These are phyloP conservation scores for Meloidogyne hapla DNA, from an alignment of 1,140 invertebrate genomes.

Conservation along the genomic window DNA sequence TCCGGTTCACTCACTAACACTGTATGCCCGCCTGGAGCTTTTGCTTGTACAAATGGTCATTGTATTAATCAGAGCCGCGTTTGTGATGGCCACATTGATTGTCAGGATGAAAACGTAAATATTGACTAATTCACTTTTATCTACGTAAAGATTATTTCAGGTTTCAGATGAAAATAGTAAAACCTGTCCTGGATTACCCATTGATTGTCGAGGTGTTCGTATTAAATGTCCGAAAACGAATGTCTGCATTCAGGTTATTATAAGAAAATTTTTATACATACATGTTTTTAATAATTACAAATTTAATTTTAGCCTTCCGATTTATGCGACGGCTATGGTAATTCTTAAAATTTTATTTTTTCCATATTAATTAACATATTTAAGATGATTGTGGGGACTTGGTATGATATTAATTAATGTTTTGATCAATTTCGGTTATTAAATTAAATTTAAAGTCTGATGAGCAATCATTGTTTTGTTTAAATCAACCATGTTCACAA, in stretches of 20 bases:
- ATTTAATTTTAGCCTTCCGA: slow-evolving; percentile 44
- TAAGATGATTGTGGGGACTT: slow-evolving; percentile 42
- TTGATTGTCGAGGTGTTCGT: slow-evolving; percentile 62
- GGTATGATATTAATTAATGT: neutral
- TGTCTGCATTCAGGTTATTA: slow-evolving; percentile 57
- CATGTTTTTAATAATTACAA: no score
- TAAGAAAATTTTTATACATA: neutral
- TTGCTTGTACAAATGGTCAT: slow-evolving; percentile 84
- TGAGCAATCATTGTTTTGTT: slow-evolving; percentile 60
- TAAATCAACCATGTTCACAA: slow-evolving; percentile 57
- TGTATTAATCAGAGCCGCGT: slow-evolving; percentile 63
- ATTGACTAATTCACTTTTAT: neutral
- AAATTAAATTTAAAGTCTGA: slow-evolving; percentile 45
- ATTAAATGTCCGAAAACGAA: slow-evolving; percentile 61
- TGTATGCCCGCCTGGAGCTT: slow-evolving; percentile 84
- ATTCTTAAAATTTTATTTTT: slow-evolving; percentile 14
- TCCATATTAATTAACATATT: neutral
- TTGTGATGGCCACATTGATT: slow-evolving; percentile 64
- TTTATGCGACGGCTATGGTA: slow-evolving; percentile 58
- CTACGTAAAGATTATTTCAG: neutral
- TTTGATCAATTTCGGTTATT: neutral
- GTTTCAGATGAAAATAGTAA: slow-evolving; percentile 58
- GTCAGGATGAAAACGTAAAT: slow-evolving; percentile 51
- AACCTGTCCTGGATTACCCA: slow-evolving; percentile 62
- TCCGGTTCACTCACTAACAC: neutral